Conservation (phyloP, 2,113 vertebrate genomes). For the Ictalurus furcatus region DNA sequence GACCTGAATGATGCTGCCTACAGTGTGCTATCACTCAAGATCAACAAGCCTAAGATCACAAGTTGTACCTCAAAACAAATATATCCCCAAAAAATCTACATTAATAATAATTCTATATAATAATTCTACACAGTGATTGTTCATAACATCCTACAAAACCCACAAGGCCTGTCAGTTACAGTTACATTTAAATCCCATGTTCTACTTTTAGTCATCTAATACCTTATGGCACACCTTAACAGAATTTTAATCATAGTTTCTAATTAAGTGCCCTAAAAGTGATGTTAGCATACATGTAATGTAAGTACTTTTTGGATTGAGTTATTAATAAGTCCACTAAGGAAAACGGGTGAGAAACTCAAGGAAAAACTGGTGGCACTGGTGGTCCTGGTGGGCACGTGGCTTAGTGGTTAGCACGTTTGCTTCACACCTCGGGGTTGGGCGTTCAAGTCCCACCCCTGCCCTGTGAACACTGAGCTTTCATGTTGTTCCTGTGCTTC, state of each 20-base stretch:
- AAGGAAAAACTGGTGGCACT: background rate
- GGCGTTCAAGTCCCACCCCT: too few relatives aligned
- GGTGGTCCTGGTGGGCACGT: too few relatives aligned
- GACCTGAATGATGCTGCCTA: background rate
- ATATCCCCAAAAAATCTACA: background rate
- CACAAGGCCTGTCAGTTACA: background rate
- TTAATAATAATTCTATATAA: too few relatives aligned
- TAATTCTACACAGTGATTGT: background rate
- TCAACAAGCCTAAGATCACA: background rate
- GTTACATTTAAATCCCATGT: background rate
- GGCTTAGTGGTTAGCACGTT: too few relatives aligned
- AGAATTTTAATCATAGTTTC: background rate
- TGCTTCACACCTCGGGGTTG: too few relatives aligned
- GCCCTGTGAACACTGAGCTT: background rate
- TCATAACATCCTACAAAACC: background rate
- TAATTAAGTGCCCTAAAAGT: background rate
- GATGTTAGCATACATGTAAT: background rate
- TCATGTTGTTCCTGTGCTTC: too few relatives aligned
- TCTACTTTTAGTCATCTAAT: background rate
- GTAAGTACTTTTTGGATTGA: background rate
- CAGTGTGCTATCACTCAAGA: background rate
- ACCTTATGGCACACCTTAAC: background rate
- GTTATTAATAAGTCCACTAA: background rate
- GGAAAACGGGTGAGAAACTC: background rate
- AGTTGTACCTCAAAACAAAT: background rate